A percentile compares a stretch with the other conserved stretches of the same genome.
These are phyloP conservation scores for Ceyx margarethae DNA, from an alignment of 2,113 vertebrate genomes.

Conservation along the genomic window DNA sequence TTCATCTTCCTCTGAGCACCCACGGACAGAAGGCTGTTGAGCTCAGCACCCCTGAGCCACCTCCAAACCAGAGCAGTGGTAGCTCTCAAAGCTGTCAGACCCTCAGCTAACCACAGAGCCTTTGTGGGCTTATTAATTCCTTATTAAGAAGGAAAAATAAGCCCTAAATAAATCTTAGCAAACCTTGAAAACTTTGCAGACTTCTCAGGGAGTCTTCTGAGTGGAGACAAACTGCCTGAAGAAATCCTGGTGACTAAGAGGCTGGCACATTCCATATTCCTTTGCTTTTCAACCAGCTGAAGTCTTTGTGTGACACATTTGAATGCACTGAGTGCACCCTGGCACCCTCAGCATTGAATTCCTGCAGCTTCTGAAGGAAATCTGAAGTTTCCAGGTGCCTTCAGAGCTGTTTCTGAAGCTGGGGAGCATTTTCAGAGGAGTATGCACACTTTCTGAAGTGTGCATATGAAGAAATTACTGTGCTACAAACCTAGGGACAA, in stretches of 20 bases:
- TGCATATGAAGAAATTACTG: neutral
- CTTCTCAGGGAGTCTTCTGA: neutral
- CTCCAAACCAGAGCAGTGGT: rapidly evolving
- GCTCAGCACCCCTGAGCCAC: neutral
- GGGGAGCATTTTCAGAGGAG: neutral
- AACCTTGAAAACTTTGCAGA: neutral
- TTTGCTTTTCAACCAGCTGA: neutral
- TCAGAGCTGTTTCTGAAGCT: neutral
- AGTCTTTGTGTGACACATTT: neutral
- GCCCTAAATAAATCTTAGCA: neutral
- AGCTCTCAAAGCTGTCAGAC: neutral
- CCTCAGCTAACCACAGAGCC: neutral
- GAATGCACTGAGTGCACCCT: neutral
- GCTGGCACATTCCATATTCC: too few species aligned
- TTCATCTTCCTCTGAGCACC: neutral
- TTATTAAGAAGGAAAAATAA: neutral
- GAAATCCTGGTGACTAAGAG: neutral
- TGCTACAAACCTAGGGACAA: neutral
- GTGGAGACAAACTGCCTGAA: neutral
- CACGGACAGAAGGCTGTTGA: rapidly evolving
- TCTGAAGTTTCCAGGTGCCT: neutral
- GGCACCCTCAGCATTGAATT: neutral
- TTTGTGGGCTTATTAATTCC: neutral
- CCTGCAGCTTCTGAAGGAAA: neutral
- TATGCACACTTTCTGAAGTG: neutral